Conservation (phyloP, 2,113 vertebrate species). For the Campylomormyrus numenius region DNA sequence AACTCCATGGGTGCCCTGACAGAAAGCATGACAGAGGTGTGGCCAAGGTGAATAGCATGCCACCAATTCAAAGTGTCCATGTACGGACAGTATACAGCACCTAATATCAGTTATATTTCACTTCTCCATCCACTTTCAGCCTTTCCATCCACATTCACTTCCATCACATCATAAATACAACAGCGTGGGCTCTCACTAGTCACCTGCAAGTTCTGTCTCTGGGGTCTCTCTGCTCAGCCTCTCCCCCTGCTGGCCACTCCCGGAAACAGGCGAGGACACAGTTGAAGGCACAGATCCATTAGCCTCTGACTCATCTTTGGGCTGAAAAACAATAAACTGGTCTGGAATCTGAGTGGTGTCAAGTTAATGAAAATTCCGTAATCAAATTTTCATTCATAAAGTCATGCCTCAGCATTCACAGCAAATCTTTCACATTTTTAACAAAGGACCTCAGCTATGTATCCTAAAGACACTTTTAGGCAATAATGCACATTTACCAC, state of each 20-base stretch:
- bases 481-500: background rate
- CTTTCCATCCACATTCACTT: background rate
- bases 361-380: background rate
- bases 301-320: conserved; percentile 56
- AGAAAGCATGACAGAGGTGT: background rate
- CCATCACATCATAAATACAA: background rate
- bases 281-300: conserved; percentile 56
- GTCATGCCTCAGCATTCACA: background rate
- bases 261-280: conserved; percentile 62
- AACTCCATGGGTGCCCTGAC: background rate
- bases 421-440: background rate
- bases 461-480: background rate
- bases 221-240: conserved; percentile 55
- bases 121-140: background rate
- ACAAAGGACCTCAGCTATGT: background rate
- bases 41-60: background rate
- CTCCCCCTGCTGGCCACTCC: conserved; percentile 53
- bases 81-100: background rate
- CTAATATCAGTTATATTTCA: background rate
- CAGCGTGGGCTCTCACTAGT: background rate
- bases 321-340: conserved; percentile 44
- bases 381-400: background rate
- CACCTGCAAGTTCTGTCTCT: conserved; percentile 65
- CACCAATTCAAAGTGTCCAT: background rate
- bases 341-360: background rate